These are phyloP conservation scores for Rhaphigaster nebulosa DNA, from an alignment of 2,888 invertebrate species.

Conservation along the genomic window DNA sequence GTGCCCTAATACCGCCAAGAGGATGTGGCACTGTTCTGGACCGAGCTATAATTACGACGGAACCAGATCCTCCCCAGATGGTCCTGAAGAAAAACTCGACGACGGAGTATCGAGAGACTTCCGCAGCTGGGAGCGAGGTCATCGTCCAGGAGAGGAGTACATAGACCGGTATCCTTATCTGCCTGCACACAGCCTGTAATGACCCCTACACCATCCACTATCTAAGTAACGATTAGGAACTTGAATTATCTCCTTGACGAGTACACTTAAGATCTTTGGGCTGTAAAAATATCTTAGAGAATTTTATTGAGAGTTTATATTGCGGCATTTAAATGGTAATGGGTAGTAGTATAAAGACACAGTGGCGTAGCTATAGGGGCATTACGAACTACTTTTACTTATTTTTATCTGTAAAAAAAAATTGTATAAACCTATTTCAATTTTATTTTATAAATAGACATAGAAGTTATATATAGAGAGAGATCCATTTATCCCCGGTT, in stretches of 20 bases:
- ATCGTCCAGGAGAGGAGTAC: constrained; percentile 1
- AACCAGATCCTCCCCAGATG: background rate
- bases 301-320: background rate
- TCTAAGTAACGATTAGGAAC: background rate
- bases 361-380: no score
- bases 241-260: background rate
- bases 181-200: background rate
- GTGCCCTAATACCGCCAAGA: background rate
- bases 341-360: no score
- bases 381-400: no score
- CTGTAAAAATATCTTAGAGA: background rate
- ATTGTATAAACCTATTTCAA: no score
- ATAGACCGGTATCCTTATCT: background rate
- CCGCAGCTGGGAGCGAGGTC: background rate
- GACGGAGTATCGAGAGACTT: background rate
- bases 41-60: background rate
- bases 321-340: background rate
- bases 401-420: no score
- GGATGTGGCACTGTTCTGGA: background rate
- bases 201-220: background rate
- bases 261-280: background rate
- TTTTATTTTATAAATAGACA: no score
- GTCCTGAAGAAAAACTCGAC: background rate
- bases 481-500: no score
- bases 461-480: no score